A percentile compares a stretch with the other conserved stretches of the same genome.
These are phyloP conservation scores for Lordiphosa andalusiaca DNA, from an alignment of 2,888 invertebrate species.

Conservation along the genomic window DNA sequence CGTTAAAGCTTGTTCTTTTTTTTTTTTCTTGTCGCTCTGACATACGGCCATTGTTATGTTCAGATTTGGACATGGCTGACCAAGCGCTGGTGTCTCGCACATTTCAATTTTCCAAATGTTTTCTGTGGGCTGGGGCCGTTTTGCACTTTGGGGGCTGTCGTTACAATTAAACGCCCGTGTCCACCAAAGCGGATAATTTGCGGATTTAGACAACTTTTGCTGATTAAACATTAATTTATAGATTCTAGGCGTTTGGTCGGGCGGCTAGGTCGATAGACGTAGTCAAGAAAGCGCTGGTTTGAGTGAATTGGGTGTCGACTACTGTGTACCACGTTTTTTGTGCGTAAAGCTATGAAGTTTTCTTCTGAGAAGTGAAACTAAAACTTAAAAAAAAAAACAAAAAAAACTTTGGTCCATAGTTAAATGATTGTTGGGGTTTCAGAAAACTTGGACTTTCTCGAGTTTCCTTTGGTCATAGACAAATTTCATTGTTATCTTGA, in stretches of 20 bases:
- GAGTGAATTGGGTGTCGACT: slow-evolving; percentile 19
- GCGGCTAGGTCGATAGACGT: slow-evolving; percentile 39
- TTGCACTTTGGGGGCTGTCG: slow-evolving; percentile 44
- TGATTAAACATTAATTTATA: slow-evolving; percentile 74
- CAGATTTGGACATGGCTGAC: slow-evolving; percentile 22
- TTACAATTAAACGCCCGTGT: slow-evolving; percentile 70
- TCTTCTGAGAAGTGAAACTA: too few relatives aligned
- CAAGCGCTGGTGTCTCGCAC: slow-evolving; percentile 26
- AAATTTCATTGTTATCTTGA: too few relatives aligned
- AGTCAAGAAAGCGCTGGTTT: background rate
- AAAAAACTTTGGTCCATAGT: too few relatives aligned
- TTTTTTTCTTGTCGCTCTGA: slow-evolving; percentile 42
- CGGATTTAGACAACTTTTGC: slow-evolving; percentile 69
- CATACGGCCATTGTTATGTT: slow-evolving; percentile 44
- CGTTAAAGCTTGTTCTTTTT: slow-evolving; percentile 16
- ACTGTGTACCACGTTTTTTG: slow-evolving; percentile 5
- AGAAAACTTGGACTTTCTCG: too few relatives aligned
- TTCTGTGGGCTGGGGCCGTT: slow-evolving; percentile 37
- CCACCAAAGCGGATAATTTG: slow-evolving; percentile 60
- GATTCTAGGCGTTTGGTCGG: slow-evolving; percentile 13
- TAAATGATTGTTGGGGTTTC: too few relatives aligned
- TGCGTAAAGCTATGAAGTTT: too few relatives aligned
- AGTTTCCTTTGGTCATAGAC: too few relatives aligned
- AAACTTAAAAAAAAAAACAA: too few relatives aligned
- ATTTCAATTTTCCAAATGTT: slow-evolving; percentile 17